phyloP scores from a whole-genome alignment of 1,140 invertebrate genomes.

The Pinna nobilis region DNA sequence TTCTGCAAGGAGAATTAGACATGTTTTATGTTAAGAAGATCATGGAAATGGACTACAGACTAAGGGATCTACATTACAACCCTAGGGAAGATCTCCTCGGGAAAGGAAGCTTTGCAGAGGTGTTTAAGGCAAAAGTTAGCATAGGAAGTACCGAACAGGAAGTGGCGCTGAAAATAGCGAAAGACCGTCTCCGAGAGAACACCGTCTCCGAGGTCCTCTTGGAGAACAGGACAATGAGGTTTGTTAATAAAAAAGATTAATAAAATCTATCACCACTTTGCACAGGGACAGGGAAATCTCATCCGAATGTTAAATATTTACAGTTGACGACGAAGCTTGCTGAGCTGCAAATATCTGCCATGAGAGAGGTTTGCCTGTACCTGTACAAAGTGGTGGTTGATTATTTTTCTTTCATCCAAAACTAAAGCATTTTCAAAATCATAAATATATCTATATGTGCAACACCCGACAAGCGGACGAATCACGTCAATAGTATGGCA shows the following conservation, averaged over 20 bases:
- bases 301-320: too few relatives aligned
- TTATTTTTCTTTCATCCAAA: slow-evolving; percentile 9
- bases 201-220: slow-evolving; percentile 62
- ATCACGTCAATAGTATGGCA: too few relatives aligned
- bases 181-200: slow-evolving; percentile 49
- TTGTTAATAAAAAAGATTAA: not conserved
- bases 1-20: slow-evolving; percentile 58
- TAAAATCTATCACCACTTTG: too few relatives aligned
- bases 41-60: slow-evolving; percentile 57
- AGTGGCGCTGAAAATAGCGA: slow-evolving; percentile 63
- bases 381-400: not conserved
- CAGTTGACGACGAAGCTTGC: too few relatives aligned
- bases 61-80: slow-evolving; percentile 50
- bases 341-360: too few relatives aligned
- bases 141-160: not conserved
- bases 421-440: too few relatives aligned
- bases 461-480: too few relatives aligned
- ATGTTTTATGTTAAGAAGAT: slow-evolving; percentile 60
- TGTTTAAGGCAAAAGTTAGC: slow-evolving; percentile 49
- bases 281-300: too few relatives aligned
- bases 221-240: slow-evolving; percentile 58
- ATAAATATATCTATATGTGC: too few relatives aligned
- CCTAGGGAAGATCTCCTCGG: slow-evolving; percentile 46
- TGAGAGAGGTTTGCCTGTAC: too few relatives aligned
- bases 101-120: slow-evolving; percentile 63